Percentiles rank a stretch among this genome's conserved stretches.
phyloP scores from a whole-genome alignment of 2,888 invertebrate genomes.

The Acleris holmiana region DNA sequence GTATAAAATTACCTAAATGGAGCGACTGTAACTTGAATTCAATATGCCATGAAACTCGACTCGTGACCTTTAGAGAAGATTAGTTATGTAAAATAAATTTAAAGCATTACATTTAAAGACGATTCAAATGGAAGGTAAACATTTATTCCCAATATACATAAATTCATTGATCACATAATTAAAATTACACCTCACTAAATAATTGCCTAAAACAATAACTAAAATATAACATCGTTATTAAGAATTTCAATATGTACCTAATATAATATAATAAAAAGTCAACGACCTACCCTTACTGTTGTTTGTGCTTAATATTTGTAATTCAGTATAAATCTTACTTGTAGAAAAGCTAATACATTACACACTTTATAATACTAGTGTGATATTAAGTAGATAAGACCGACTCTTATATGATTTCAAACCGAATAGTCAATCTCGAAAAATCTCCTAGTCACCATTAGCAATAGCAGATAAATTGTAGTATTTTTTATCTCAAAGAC shows the following conservation, averaged over 20 bases:
- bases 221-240: conserved; percentile 22
- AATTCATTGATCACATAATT: conserved; percentile 47
- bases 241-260: conserved; percentile 13
- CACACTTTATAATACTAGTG: conserved; percentile 18
- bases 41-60: no score
- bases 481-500: no score
- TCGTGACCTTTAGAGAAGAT: no score
- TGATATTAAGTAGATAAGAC: conserved; percentile 20
- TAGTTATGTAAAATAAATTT: no score
- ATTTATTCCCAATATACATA: conserved; percentile 47
- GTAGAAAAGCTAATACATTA: conserved; percentile 17
- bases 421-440: conserved; percentile 26
- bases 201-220: conserved; percentile 23
- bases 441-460: conserved; percentile 14
- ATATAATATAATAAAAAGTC: conserved; percentile 27
- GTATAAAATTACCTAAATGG: no score
- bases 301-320: conserved; percentile 19
- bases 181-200: conserved; percentile 27
- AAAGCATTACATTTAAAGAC: conserved; percentile 25
- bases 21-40: no score
- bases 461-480: background rate
- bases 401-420: conserved; percentile 11
- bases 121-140: conserved; percentile 25
- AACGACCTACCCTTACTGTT: conserved; percentile 27
- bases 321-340: conserved; percentile 20